Base-by-base conservation (phyloP, 1,140 invertebrate genomes). In the Melipona quadrifasciata region DNA sequence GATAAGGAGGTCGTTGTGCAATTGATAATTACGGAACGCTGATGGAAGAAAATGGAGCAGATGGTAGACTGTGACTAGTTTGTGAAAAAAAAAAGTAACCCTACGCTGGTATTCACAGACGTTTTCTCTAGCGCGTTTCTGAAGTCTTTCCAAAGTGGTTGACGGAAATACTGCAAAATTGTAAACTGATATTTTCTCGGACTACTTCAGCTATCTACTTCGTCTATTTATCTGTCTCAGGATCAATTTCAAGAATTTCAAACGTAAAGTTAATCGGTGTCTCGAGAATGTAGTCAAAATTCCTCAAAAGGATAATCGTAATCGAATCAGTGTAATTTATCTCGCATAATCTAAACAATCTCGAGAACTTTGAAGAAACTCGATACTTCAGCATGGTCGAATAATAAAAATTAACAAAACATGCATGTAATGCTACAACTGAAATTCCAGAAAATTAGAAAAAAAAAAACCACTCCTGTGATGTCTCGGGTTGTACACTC, bases 1-100 rank as follows among this genome's bases (percentile, higher is more conserved):
- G 81, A 82, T 82, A 77, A 82, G 5, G 81, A 24, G 39, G 12
- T 19, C 64, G n/a, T 82, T 82, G 53, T 55, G 64, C 58, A 82
- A 82, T 77, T 82, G 81, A 82, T 82, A 82, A 82, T 82, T 68
- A 74, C 19, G 19, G 24, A n/a, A 24, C 19, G 39, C 3, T 24
- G 11, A n/a, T n/a, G 19, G 21, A 24, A 8, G 14, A 1, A 27
- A 47, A 34, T n/a, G 55, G 76, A 53, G 27, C 76, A 79, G 64
- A 79, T 78, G 76, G 61, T 34, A 51, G n/a, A n/a, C 19, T 55
- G 2, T 55, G 72, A 55, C 53, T 34, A 57, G n/a, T 17, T 74
- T 24, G 12, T 58, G 34, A 39, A n/a, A 78, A 65, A 78, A 65
- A 67, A 51, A 16, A 2, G 2, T 53, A 24, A 19, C 17, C 31